Base-by-base conservation (phyloP, 1,140 invertebrate genomes). In the Trichomalopsis sarcophagae region DNA sequence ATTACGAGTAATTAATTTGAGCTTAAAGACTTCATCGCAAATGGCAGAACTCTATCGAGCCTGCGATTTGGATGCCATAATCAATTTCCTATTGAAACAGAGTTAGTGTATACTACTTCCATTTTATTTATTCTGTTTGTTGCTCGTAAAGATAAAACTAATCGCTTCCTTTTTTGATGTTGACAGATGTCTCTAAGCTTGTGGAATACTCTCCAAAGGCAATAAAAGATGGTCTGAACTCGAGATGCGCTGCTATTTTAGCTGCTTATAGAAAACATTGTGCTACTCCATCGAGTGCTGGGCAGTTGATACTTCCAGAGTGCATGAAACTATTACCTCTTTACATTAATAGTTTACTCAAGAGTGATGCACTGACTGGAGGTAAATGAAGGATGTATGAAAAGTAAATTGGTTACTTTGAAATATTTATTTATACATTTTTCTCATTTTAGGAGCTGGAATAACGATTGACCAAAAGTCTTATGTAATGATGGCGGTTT, bases 241-340 rank as follows among this genome's bases (percentile, higher is more conserved):
- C 93, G 89, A 95, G 97, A 85, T 97, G 97, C 88, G 97, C 98
- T 30, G 96, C 97, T 88, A 98, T 98, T 81, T 93, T 99, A 88
- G 98, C 98, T 2, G 97, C 96, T 81, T 99, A 99, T 93, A 95
- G 98, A 74, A 98, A 98, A 89, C 96, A 99, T 92, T 99, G 98
- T 94, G 97, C 98, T 62, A 96, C 95, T 87, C 97, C 97, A 14
- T 97, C 97, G 5, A 97, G 97, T 82, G 96, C 96, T 30, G 98
- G 98, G 4, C 99, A 99, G 94, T 95, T 99, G 1, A 99, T 99
- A 88, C 94, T 99, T 86, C 99, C 99, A 0, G 99, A 99, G 93
- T 97, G 97, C 90, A 97, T 99, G 95, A 99, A 99, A 94, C 94
- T 99, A 40, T 94, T 99, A 87, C 99, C 99, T 23, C 94, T 99